Evolutionary conservation across 2,113 vertebrate species (phyloP), one percentile per base, ranked within the genome.

Genomic region (Myiagra hebetior): DNA sequence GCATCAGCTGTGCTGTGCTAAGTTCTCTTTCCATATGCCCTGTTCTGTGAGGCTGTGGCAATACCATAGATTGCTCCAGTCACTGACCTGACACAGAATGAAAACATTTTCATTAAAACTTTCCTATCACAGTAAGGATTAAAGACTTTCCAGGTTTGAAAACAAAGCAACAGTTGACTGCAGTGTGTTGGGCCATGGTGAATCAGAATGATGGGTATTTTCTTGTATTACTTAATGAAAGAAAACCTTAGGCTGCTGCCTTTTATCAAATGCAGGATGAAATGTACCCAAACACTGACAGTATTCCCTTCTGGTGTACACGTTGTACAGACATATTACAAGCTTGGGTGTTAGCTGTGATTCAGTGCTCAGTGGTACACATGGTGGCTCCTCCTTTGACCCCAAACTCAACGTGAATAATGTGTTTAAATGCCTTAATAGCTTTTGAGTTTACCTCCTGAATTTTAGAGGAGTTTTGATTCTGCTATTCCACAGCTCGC

Each of bases 261-360:
- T 49, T 79, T 23, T 81, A 9, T 55, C 22, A 49, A 47, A 52
- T 17, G 28, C 15, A 33, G 13, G 39, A 26, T 50, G 47, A 72
- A 78, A 68, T 28, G 6, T 30, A 53, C 24, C 13, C 15, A 28
- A 13, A 69, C 15, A 9, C 6, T 47, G 56, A 22, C 21, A 30
- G 1, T 15, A 7, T 8, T 85, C 6, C 35, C 8, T 52, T 68
- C 21, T 47, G 10, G 16, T 47, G 18, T 35, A 10, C 1, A 0
- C 0, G 0, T n/a, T 56, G 2, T 20, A 21, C 15, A 5, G 31
- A 13, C 2, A 6, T 67, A 47, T 75, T 31, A 35, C 4, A 56
- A 24, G 11, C 14, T 30, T 69, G 55, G 5, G 1, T 47, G 14
- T 39, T 56, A 69, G 42, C 37, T 60, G 41, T 26, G 39, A 23